Evolutionary conservation across 92 coral and sea anemone species (phyloP), one percentile per base, ranked within the genome.

Genomic region (Virgularia gustaviana): DNA sequence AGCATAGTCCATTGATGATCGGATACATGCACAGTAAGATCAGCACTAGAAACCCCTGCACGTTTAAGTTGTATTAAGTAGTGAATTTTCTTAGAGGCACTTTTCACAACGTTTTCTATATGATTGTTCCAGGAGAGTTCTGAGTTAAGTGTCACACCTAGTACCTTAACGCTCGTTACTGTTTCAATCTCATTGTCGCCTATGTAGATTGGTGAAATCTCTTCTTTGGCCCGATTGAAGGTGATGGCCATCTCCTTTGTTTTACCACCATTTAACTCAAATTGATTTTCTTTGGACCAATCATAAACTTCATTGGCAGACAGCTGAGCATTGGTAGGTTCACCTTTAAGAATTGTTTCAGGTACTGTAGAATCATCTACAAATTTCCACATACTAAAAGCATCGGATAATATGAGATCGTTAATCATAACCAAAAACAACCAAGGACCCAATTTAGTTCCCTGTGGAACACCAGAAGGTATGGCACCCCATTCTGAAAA

Each of bases 41-140:
- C 63, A 30, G 81, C 75, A n/a, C n/a, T n/a, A n/a, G 68, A 45
- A 36, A 65, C 57, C 44, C 49, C 67, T 72, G 54, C 64, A 0
- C 81, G 57, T 27, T 78, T 83, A 49, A 78, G 80, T 42, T 78
- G 80, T 35, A 70, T 71, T 22, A 83, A 66, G 44, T 70, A 51
- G 43, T 54, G 71, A 9, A 71, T 39, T 37, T 72, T 77, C 58
- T 71, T 25, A 62, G 67, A 65, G 22, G 70, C 73, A 66, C 75
- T 78, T 60, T 83, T 78, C 15, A 78, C 44, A 30, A 83, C 36
- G 22, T 39, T 38, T n/a, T 83, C 75, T 19, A 72, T 57, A 33
- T 78, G 83, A 72, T 83, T 78, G 80, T 83, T 83, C 79, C 87
- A 83, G 24, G 87, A 77, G 27, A 83, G 63, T 52, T 58, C 78